Percentiles rank a stretch among this genome's conserved stretches.
These are phyloP conservation scores for Drosophila littoralis DNA, from an alignment of 1,140 invertebrate species.

Conservation along the genomic window DNA sequence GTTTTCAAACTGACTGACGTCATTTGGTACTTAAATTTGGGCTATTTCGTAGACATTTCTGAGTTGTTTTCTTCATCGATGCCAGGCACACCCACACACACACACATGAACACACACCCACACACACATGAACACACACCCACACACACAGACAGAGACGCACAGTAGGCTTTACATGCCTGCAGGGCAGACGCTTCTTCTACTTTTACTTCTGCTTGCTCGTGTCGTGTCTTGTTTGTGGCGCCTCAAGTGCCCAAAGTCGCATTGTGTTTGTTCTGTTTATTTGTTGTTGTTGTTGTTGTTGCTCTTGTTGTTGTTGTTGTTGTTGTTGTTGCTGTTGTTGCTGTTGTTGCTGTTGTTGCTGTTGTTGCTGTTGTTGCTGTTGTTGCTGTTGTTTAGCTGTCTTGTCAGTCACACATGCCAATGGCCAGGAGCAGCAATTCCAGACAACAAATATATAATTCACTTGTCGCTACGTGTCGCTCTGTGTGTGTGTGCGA, in stretches of 20 bases:
- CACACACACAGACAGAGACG: no score
- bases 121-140: no score
- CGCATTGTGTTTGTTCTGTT: constrained; percentile 65
- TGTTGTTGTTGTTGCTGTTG: constrained; percentile 16
- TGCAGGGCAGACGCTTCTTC: constrained; percentile 28
- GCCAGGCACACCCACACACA: not conserved
- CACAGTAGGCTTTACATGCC: constrained; percentile 22
- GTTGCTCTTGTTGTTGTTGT: not conserved
- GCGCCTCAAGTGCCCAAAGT: constrained; percentile 49
- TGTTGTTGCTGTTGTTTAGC: constrained; percentile 28
- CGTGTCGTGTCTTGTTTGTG: constrained; percentile 49
- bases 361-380: constrained; percentile 22
- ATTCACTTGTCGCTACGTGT: constrained; percentile 57
- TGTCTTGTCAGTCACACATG: constrained; percentile 64
- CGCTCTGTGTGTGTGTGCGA: not conserved
- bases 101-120: not conserved
- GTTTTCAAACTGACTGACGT: constrained; percentile 21
- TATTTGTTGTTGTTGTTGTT: constrained; percentile 47
- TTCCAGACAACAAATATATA: constrained; percentile 58
- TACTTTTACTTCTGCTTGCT: constrained; percentile 20
- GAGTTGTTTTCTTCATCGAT: not conserved
- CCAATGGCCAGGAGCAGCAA: constrained; percentile 44
- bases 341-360: no score
- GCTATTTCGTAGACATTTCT: not conserved
- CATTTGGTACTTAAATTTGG: constrained; percentile 4